These are phyloP conservation scores for Cyclophora albipunctata DNA, from an alignment of 2,888 invertebrate species.

Conservation along the genomic window DNA sequence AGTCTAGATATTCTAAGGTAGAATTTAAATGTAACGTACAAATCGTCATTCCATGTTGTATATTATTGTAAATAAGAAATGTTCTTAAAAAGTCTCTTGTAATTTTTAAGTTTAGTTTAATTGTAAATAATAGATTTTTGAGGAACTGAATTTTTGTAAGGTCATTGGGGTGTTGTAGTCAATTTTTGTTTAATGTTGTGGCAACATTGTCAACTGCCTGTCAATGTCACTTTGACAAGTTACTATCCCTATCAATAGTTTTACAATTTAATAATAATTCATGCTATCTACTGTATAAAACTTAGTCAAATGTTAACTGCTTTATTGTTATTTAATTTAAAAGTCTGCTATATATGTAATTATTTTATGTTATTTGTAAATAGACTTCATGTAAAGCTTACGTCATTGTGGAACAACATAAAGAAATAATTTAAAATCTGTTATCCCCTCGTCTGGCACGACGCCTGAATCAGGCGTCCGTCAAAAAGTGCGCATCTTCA, in stretches of 20 bases:
- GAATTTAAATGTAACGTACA: slow-evolving; percentile 59
- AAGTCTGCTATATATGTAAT: neutral
- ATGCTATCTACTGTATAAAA: too few species aligned
- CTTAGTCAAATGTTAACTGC: slow-evolving; percentile 2
- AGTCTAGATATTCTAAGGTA: slow-evolving; percentile 14
- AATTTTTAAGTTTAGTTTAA: slow-evolving; percentile 50
- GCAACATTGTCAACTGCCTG: neutral
- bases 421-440: too few species aligned
- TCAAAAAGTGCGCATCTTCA: too few species aligned
- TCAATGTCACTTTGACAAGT: too few species aligned
- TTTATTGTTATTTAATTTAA: neutral
- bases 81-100: slow-evolving; percentile 48
- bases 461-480: too few species aligned
- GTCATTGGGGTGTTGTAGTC: slow-evolving; percentile 1
- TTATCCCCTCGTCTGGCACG: too few species aligned
- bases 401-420: too few species aligned
- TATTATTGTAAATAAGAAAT: slow-evolving; percentile 57
- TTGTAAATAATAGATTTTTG: slow-evolving; percentile 55
- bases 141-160: slow-evolving; percentile 36
- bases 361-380: slow-evolving; percentile 1
- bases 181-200: slow-evolving; percentile 2
- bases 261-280: too few species aligned
- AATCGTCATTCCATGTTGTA: slow-evolving; percentile 64
- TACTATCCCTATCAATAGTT: too few species aligned
- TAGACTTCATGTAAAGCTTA: too few species aligned